These are phyloP conservation scores for Pocillopora meandrina DNA, from an alignment of 92 coral and sea anemone species.

Conservation along the genomic window DNA sequence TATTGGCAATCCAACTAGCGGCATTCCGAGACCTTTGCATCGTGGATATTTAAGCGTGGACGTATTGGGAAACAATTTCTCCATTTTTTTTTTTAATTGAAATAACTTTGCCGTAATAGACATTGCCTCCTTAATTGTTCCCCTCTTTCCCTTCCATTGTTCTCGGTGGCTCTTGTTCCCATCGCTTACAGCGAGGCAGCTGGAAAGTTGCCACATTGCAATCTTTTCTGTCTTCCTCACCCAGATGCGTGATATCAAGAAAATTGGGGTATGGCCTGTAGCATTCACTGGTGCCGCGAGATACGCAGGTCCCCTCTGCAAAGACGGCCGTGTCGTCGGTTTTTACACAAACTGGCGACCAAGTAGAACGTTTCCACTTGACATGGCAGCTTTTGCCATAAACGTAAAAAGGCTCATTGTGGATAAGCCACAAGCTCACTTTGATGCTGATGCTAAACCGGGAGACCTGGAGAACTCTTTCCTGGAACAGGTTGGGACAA, in stretches of 20 bases:
- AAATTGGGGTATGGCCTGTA: conserved; percentile 94
- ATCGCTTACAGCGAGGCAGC: too few species aligned
- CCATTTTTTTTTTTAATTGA: too few species aligned
- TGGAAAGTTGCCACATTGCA: neutral
- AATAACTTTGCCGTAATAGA: too few species aligned
- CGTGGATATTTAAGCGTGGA: too few species aligned
- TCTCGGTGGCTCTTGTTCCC: too few species aligned
- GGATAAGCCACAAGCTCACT: conserved; percentile 61
- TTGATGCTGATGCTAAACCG: conserved; percentile 69
- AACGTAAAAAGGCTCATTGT: conserved; percentile 61
- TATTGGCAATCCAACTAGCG: neutral
- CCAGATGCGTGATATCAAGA: conserved; percentile 77
- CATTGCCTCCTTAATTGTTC: too few species aligned
- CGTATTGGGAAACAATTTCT: too few species aligned
- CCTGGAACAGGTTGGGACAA: conserved; percentile 69
- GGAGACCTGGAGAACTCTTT: conserved; percentile 83
- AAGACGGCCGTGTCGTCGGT: conserved; percentile 70
- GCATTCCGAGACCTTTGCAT: too few species aligned
- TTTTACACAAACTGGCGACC: conserved; percentile 91
- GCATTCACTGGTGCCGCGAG: conserved; percentile 94
- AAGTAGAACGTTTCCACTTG: conserved; percentile 78
- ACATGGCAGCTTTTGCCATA: conserved; percentile 93
- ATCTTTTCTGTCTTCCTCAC: neutral
- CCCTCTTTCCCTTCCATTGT: too few species aligned
- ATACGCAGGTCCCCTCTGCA: conserved; percentile 93